Base-by-base conservation (phyloP, 2,797 vertebrate species). In the Nannoperca obscura region DNA sequence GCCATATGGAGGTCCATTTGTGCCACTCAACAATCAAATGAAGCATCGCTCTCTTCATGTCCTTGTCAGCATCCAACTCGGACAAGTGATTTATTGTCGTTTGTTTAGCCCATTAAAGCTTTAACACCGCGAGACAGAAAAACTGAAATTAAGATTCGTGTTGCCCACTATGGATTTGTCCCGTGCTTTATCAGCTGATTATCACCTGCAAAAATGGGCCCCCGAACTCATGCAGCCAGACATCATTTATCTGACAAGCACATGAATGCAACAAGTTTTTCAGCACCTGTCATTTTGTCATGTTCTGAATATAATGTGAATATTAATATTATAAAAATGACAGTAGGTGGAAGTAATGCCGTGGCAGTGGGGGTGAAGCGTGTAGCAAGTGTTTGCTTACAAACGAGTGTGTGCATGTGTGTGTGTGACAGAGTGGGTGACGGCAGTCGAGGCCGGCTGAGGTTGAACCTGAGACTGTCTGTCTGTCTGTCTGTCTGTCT, bases 381-480 rank as follows among this genome's bases (percentile, higher is more conserved):
- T 71, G 53, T 52, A 14, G 12, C 10, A 65, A 63, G 44, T 58
- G 42, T 80, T 69, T 55, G 63, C 53, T 42, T 71, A 42, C 4
- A 63, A 52, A 32, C 1, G 34, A 60, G 50, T 53, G 57, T 65
- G 44, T 70, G 83, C 7, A 11, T 15, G 44, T 61, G 42, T 77
- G 69, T 64, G 70, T 72, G 82, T 47, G 77, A 80, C 74, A 75
- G 83, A 86, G 46, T 53, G 67, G 78, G 79, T 88, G 86, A 90
- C 84, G 86, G 80, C 71, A 89, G 90, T 71, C 46, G 61, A 90
- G 81, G 80, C 80, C 69, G 58, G 64, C 71, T 74, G 85, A 82
- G 53, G 80, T 15, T 84, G 64, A 82, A 71, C 76, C 67, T 59
- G 61, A 82, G 47, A 19, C 32, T 38, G 34, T 53, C 10, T 32